Evolutionary conservation across 1,140 invertebrate genomes (phyloP), one percentile per base, ranked within the genome.

Genomic region (Aphidius gifuensis): DNA sequence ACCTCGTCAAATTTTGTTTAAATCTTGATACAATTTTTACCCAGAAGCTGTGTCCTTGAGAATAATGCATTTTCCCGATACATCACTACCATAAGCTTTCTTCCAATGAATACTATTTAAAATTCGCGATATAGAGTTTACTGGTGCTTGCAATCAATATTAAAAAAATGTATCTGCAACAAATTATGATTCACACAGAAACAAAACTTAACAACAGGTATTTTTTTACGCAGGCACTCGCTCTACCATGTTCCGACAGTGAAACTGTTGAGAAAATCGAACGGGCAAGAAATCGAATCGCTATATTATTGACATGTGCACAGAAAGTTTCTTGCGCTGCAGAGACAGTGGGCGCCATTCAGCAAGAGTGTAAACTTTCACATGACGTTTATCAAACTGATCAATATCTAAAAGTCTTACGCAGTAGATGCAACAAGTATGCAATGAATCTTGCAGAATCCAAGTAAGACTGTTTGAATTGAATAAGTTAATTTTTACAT

Each of bases 181-280:
- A n/a, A n/a, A n/a, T n/a, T n/a, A n/a, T n/a, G 1, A 16, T 16
- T 16, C 16, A 16, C 16, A 16, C 16, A 16, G 0, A 16, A 16
- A 16, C 0, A 16, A 16, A 16, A 16, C 0, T 16, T 16, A 1
- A 16, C 16, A 16, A 16, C 16, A 16, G 0, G 16, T 16, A 16
- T 16, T 16, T 16, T 16, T 16, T 23, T 8, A 40, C 9, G 16
- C 16, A 81, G 80, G 74, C 74, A 40, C 59, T 81, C 44, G 77
- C 73, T 40, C 74, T 72, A 16, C 65, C 79, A 56, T 80, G 79
- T 64, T 73, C 69, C 55, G 77, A 80, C 51, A 76, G 74, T 56
- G 80, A 80, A 42, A 79, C 79, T 2, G 68, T 79, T 53, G 78
- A 79, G 49, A 73, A 72, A 47, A 72, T 81, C 39, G 78, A 80